Evolutionary conservation across 2,797 vertebrate species (phyloP).

Genomic region (Telmatherina bonti): DNA sequence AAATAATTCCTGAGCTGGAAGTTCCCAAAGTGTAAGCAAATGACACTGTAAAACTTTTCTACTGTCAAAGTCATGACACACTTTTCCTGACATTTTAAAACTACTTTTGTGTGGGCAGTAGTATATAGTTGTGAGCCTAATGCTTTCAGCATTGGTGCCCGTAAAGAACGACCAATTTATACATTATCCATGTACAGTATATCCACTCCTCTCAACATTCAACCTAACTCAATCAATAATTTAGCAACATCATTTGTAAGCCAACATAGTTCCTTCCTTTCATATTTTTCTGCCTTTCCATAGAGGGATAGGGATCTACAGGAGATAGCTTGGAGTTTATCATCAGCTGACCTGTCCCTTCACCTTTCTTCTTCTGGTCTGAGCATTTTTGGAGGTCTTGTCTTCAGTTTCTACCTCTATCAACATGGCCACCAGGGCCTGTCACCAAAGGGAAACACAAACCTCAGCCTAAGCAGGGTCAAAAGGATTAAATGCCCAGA

Average conservation of each 20-base stretch:
- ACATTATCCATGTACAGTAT: neutral
- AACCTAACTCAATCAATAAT: constrained; percentile 2
- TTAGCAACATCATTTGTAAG: constrained; percentile 14
- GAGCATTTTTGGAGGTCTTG: constrained; percentile 57
- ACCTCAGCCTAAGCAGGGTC: constrained; percentile 36
- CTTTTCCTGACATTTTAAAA: too few relatives aligned
- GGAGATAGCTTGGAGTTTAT: constrained; percentile 45
- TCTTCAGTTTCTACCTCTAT: constrained; percentile 58
- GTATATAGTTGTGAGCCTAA: too few relatives aligned
- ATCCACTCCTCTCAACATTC: neutral
- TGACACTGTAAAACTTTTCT: too few relatives aligned
- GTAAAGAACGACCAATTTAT: too few relatives aligned
- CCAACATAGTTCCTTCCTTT: neutral
- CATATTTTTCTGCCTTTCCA: neutral
- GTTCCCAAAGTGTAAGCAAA: too few relatives aligned
- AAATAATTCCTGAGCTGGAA: too few relatives aligned
- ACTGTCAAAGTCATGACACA: too few relatives aligned
- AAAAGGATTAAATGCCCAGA: constrained; percentile 51
- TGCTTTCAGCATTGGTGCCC: too few relatives aligned
- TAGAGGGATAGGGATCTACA: too few relatives aligned
- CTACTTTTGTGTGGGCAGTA: too few relatives aligned
- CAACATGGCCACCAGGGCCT: constrained; percentile 59
- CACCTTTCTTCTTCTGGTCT: constrained; percentile 19
- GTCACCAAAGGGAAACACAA: constrained; percentile 61
- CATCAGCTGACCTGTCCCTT: constrained; percentile 16